phyloP scores from a whole-genome alignment of 2,113 vertebrate genomes.

The Phyllostomus hastatus region DNA sequence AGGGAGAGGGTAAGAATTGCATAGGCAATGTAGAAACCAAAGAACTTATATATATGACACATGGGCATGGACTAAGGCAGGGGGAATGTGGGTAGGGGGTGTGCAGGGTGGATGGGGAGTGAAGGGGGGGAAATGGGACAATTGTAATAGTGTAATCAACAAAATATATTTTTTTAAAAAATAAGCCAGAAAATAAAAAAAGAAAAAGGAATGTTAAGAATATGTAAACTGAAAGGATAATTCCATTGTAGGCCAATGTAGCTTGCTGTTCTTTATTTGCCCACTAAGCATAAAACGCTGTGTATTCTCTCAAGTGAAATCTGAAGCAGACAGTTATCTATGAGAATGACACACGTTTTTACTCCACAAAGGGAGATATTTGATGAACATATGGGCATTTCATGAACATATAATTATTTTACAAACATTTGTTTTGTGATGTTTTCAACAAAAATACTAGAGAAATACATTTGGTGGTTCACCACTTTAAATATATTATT shows the following conservation, averaged over 20 bases:
- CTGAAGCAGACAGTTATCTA: slow-evolving; percentile 31
- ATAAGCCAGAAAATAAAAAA: too few species aligned
- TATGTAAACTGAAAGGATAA: neutral
- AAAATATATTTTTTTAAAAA: too few species aligned
- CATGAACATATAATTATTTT: slow-evolving; percentile 37
- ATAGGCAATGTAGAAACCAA: too few species aligned
- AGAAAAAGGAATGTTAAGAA: neutral
- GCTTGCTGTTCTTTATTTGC: neutral
- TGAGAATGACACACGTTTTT: slow-evolving; percentile 25
- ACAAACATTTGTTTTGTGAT: slow-evolving; percentile 43
- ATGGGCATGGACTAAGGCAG: too few species aligned
- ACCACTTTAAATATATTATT: slow-evolving; percentile 40
- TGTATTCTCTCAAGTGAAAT: slow-evolving; percentile 25
- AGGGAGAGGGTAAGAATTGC: too few species aligned
- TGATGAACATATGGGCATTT: slow-evolving; percentile 32
- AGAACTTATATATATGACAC: too few species aligned
- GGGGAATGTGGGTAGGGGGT: too few species aligned
- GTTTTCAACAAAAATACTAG: slow-evolving; percentile 36
- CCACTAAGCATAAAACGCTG: neutral
- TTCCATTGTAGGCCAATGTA: neutral
- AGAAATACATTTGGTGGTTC: neutral
- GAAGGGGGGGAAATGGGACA: too few species aligned
- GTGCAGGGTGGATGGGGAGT: too few species aligned
- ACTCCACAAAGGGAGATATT: slow-evolving; percentile 11
- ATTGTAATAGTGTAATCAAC: too few species aligned